These are phyloP conservation scores for Amblyraja radiata DNA, from an alignment of 2,797 vertebrate species.

Conservation along the genomic window DNA sequence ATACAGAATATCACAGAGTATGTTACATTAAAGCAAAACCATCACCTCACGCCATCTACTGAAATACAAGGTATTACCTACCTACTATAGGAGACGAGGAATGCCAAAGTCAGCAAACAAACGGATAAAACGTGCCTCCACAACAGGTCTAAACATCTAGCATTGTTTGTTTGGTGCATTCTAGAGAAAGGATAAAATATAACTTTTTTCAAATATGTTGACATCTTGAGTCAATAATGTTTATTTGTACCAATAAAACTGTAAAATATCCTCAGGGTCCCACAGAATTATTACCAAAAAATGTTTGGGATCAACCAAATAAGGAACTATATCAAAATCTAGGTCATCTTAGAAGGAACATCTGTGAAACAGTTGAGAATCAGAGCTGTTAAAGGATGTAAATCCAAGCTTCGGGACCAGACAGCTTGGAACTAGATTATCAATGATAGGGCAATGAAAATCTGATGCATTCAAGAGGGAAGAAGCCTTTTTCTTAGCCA, in stretches of 20 bases:
- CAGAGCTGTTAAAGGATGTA: background rate
- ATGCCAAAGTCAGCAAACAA: slow-evolving; percentile 76
- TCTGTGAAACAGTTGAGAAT: background rate
- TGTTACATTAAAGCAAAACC: background rate
- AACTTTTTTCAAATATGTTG: background rate
- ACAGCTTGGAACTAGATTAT: too few species aligned
- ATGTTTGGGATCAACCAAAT: background rate
- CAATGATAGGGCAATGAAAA: background rate
- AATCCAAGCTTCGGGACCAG: background rate
- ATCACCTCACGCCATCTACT: background rate
- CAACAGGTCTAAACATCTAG: slow-evolving; percentile 90
- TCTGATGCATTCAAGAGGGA: background rate
- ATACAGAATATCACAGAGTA: background rate
- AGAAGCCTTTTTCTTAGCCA: too few species aligned
- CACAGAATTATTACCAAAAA: background rate
- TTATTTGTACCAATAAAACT: background rate
- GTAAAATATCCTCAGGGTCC: background rate
- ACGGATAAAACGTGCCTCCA: slow-evolving; percentile 93
- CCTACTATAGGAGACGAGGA: slow-evolving; percentile 95
- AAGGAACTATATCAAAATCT: background rate
- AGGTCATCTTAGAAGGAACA: background rate
- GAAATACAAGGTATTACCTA: slow-evolving; percentile 48
- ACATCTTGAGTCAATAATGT: background rate
- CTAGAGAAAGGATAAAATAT: slow-evolving; percentile 54
- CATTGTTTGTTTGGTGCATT: slow-evolving; percentile 99